Evolutionary conservation across 2,113 vertebrate genomes (phyloP).

Genomic region (Rhinogobius similis): DNA sequence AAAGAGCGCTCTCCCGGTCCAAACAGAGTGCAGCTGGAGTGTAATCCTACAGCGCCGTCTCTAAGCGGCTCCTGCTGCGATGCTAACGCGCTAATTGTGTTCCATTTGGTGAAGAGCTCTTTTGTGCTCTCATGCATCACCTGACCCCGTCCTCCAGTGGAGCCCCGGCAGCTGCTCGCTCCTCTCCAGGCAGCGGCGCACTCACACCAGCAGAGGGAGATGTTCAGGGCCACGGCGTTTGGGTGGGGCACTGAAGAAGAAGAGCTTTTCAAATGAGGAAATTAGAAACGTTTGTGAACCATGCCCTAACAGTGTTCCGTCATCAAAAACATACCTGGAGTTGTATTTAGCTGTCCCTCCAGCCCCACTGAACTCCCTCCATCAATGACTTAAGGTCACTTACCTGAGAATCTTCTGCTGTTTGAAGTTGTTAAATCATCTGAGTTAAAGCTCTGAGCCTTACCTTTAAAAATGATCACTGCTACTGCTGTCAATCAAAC

Average conservation of each 20-base stretch:
- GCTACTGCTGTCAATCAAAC: no score
- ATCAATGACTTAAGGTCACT: no score
- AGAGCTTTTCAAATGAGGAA: background rate
- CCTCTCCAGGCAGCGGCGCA: background rate
- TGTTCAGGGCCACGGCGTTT: background rate
- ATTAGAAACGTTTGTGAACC: no score
- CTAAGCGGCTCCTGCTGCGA: conserved; percentile 29
- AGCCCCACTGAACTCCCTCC: no score
- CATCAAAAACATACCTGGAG: no score
- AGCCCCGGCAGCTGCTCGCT: background rate
- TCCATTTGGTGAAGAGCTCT: conserved; percentile 8
- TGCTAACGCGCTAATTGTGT: background rate
- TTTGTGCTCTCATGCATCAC: background rate
- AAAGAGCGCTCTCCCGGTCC: background rate
- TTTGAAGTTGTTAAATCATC: no score
- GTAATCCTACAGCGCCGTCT: background rate
- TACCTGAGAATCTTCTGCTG: no score
- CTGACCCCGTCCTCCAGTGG: background rate
- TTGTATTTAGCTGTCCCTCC: no score
- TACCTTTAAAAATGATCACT: no score
- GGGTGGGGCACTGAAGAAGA: background rate
- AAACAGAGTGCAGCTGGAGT: background rate
- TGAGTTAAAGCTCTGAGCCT: no score
- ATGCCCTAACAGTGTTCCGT: no score
- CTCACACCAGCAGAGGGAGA: background rate